Conservation (phyloP, 2,797 vertebrate genomes). For the Pseudotriccus pelzelni region DNA sequence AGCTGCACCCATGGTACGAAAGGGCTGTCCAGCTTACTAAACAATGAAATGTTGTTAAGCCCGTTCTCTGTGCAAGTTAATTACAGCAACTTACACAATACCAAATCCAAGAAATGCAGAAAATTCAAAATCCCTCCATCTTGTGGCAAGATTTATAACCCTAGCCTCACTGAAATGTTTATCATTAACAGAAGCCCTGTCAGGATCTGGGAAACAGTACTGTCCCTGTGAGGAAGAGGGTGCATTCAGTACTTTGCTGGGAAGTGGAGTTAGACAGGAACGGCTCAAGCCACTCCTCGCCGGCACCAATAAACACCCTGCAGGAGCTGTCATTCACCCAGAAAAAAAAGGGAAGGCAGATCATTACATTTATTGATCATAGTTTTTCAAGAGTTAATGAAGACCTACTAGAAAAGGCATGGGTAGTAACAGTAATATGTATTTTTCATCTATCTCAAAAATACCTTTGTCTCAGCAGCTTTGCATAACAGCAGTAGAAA, state of each 20-base stretch:
- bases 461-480: background rate
- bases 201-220: background rate
- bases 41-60: background rate
- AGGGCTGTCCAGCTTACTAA: background rate
- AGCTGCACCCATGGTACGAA: background rate
- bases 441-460: constrained; percentile 7
- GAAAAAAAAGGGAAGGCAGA: constrained; percentile 20
- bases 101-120: background rate
- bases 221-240: background rate
- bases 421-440: background rate
- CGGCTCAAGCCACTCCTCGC: constrained; percentile 6
- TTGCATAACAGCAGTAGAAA: background rate
- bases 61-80: background rate
- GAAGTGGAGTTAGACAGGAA: background rate
- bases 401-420: background rate
- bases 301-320: constrained; percentile 7
- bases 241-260: background rate
- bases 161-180: constrained; percentile 8
- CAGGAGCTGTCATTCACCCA: constrained; percentile 13
- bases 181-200: background rate
- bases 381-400: constrained; percentile 30
- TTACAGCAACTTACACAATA: background rate
- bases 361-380: constrained; percentile 53
- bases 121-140: constrained; percentile 9
- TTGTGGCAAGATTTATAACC: constrained; percentile 4